Evolutionary conservation across 2,113 vertebrate species (phyloP), one percentile per base, ranked within the genome.

Genomic region (Chunga burmeisteri): DNA sequence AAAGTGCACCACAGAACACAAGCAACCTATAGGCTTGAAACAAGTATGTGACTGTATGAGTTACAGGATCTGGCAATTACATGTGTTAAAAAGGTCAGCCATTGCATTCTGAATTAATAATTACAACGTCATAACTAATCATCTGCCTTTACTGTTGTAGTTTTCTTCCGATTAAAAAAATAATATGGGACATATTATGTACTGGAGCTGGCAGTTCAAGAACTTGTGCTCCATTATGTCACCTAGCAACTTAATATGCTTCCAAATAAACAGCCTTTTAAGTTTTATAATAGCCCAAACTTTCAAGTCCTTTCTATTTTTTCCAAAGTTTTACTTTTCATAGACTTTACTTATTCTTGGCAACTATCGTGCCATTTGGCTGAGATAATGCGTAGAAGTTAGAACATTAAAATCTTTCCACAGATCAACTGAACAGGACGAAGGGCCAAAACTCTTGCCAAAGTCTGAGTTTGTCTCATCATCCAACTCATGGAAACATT

Each of bases 161-260:
- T 74, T 94, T 93, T 86, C 49, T 90, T 93, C 29, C 5, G 10
- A 71, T 88, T 66, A 88, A 71, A 81, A 89, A 94, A 95, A 21
- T 42, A 66, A 23, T 86, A 61, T 2, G 2, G 5, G 38, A 86
- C 81, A 13, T 89, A 88, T 86, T 96, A 86, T 66, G 49, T 78
- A 66, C 77, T 86, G 63, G 85, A 74, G 81, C 40, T 83, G 65
- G 56, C 59, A 86, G 63, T 92, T 90, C 66, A 84, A 92, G 80
- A 58, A 47, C 63, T 87, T 77, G 36, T 86, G 86, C 94, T 98
- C 92, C 93, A 86, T 97, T 96, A 97, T 86, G 92, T 98, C 94
- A 97, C 93, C 88, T 96, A 97, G 96, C 97, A 98, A 97, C 94
- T 67, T 94, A 90, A 75, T 77, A 25, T 40, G 52, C 90, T 88